Evolutionary conservation across 2,797 vertebrate genomes (phyloP).

Genomic region (Australoheros facetus): DNA sequence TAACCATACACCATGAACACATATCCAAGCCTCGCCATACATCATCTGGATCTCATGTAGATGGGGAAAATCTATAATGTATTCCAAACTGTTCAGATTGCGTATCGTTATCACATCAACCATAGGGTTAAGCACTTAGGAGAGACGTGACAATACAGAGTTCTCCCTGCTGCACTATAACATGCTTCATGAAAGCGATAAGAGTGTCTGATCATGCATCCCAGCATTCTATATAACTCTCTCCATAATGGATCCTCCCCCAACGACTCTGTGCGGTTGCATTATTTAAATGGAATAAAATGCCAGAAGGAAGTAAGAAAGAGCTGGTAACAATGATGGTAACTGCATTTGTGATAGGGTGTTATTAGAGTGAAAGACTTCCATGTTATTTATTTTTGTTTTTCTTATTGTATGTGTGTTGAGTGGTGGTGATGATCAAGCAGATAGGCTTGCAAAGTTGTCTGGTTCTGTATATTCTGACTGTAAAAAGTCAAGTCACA

Average conservation of each 20-base stretch:
- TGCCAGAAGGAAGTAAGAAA: slow-evolving; percentile 67
- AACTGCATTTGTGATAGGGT: slow-evolving; percentile 40
- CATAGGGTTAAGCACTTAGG: slow-evolving; percentile 78
- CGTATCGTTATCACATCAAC: slow-evolving; percentile 56
- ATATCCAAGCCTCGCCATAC: slow-evolving; percentile 41
- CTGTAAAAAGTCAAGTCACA: background rate
- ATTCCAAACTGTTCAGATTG: slow-evolving; percentile 53
- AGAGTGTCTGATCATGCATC: slow-evolving; percentile 75
- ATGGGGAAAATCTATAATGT: slow-evolving; percentile 47
- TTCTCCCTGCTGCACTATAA: slow-evolving; percentile 73
- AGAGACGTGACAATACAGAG: slow-evolving; percentile 74
- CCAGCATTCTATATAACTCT: slow-evolving; percentile 73
- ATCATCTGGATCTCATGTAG: slow-evolving; percentile 67
- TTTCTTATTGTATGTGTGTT: slow-evolving; percentile 11
- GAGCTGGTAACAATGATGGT: slow-evolving; percentile 46
- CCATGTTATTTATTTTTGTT: slow-evolving; percentile 35
- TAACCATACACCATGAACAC: slow-evolving; percentile 60
- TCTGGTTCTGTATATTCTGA: background rate
- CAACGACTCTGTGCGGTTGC: slow-evolving; percentile 73
- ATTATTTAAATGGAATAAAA: slow-evolving; percentile 82
- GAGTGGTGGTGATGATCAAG: background rate
- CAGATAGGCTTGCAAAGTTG: background rate
- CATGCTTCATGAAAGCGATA: slow-evolving; percentile 74
- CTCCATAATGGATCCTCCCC: slow-evolving; percentile 73
- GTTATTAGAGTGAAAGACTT: slow-evolving; percentile 44